Percentiles rank a stretch among this genome's conserved stretches.
phyloP scores from a whole-genome alignment of 2,888 invertebrate species.

The Ligdia adustata region DNA sequence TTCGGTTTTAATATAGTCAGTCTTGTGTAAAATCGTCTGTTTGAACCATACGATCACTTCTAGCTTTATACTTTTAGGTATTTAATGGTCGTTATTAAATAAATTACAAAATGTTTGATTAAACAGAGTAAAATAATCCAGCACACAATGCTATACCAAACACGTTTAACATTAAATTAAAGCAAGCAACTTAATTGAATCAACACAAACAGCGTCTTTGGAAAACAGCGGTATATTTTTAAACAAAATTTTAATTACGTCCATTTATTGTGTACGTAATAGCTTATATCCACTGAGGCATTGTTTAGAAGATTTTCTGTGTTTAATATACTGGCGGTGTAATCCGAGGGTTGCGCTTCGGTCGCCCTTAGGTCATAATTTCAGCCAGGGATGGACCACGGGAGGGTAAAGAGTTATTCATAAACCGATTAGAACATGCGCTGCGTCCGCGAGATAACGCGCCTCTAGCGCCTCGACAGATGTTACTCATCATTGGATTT shows the following conservation, averaged over 20 bases:
- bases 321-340: conserved; percentile 52
- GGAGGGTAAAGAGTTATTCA: conserved; percentile 71
- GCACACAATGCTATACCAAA: conserved; percentile 9
- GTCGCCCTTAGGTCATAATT: conserved; percentile 69
- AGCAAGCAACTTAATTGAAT: conserved; percentile 20
- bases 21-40: too few relatives aligned
- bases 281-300: conserved; percentile 45
- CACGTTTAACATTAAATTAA: conserved; percentile 26
- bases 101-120: conserved; percentile 12
- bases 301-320: conserved; percentile 62
- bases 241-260: conserved; percentile 50
- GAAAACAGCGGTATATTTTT: conserved; percentile 34
- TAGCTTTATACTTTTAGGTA: too few relatives aligned
- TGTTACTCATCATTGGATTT: conserved; percentile 27
- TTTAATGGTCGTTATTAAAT: too few relatives aligned
- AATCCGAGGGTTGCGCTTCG: conserved; percentile 42
- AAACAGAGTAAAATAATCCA: conserved; percentile 16
- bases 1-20: too few relatives aligned
- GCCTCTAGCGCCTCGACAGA: conserved; percentile 20
- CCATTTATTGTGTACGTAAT: conserved; percentile 44
- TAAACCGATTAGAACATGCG: conserved; percentile 80
- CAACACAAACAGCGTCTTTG: conserved; percentile 30
- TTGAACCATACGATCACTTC: too few relatives aligned
- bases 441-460: conserved; percentile 57
- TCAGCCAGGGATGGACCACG: conserved; percentile 47